Percentiles rank a stretch among this genome's conserved stretches.
These are phyloP conservation scores for Drosophila greeni DNA, from an alignment of 2,888 invertebrate species.

Conservation along the genomic window DNA sequence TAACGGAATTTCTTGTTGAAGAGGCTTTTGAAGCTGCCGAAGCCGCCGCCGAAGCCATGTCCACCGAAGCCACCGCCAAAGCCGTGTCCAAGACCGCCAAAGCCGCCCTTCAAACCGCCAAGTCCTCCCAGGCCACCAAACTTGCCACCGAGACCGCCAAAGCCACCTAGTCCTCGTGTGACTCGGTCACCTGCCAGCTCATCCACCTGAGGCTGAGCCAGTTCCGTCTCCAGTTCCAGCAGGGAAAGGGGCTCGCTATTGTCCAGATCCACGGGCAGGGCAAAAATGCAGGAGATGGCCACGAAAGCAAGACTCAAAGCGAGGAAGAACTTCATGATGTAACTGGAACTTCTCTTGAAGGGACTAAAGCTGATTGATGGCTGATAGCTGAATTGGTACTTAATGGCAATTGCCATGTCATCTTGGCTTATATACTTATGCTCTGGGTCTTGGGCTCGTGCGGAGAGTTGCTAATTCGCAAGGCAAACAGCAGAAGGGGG, in stretches of 20 bases:
- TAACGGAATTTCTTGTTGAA: conserved; percentile 62
- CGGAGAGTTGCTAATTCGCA: conserved; percentile 60
- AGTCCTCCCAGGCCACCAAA: conserved; percentile 40
- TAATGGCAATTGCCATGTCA: conserved; percentile 42
- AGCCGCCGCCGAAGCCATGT: conserved; percentile 45
- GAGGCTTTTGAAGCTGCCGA: conserved; percentile 67
- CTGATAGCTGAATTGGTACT: conserved; percentile 44
- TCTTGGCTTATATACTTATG: conserved; percentile 54
- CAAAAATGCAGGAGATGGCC: conserved; percentile 27
- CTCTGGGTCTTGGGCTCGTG: conserved; percentile 48
- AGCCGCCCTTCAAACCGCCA: conserved; percentile 43
- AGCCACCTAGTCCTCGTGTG: conserved; percentile 64
- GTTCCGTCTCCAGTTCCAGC: conserved; percentile 57
- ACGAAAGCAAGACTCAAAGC: conserved; percentile 43
- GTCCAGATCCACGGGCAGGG: conserved; percentile 48
- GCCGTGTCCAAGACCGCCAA: conserved; percentile 53
- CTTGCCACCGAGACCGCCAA: conserved; percentile 51
- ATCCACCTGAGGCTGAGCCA: conserved; percentile 21
- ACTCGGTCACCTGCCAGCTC: conserved; percentile 49
- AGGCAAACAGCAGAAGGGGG: conserved; percentile 46
- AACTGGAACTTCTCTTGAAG: conserved; percentile 7
- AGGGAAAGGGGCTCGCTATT: conserved; percentile 53
- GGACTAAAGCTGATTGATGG: conserved; percentile 22
- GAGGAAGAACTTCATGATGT: conserved; percentile 47
- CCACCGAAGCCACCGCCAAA: conserved; percentile 61